Evolutionary conservation across 2,113 vertebrate species (phyloP), one percentile per base, ranked within the genome.

Genomic region (Arvicanthis niloticus): DNA sequence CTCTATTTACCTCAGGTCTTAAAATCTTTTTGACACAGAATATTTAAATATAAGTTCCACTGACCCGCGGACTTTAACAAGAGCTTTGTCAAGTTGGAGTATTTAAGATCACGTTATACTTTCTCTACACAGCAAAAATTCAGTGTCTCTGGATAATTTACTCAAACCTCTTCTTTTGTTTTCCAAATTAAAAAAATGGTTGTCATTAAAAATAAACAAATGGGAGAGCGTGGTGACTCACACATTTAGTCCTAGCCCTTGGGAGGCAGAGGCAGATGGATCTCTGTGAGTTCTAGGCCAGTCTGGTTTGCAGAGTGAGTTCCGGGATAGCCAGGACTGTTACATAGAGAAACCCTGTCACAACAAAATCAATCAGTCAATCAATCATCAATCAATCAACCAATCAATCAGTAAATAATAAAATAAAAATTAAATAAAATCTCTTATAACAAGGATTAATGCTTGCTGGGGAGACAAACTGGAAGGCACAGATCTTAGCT

Each of bases 391-490:
- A 67, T 31, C 65, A 62, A 62, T 62, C 60, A 62, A 62, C 2
- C 62, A 65, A 65, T 11, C 62, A 65, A 65, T 65, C 62, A 67
- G 26, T 67, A 67, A 67, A 31, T 31, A 67, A 67, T 67, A 67
- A 67, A 65, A 65, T 65, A 29, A 67, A 65, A 45, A 76, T 1
- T 24, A 13, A 82, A 60, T 26, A 7, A 82, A 82, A 60, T 78
- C 16, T 89, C 77, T 58, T 94, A 5, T 53, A 16, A 89, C 22
- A 65, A 96, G 85, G 70, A 88, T 92, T 76, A 95, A 2, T 73
- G 84, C 87, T 85, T 93, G 21, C 91, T 92, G 31, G 80, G 17
- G 84, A 90, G 85, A 76, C 68, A 93, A 90, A 84, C 10, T 17
- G 7, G 48, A 31, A 91, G 34, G 51, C 48, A 9, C 6, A 80